These are phyloP conservation scores for Siniperca knerii DNA, from an alignment of 2,113 vertebrate genomes.

Conservation along the genomic window DNA sequence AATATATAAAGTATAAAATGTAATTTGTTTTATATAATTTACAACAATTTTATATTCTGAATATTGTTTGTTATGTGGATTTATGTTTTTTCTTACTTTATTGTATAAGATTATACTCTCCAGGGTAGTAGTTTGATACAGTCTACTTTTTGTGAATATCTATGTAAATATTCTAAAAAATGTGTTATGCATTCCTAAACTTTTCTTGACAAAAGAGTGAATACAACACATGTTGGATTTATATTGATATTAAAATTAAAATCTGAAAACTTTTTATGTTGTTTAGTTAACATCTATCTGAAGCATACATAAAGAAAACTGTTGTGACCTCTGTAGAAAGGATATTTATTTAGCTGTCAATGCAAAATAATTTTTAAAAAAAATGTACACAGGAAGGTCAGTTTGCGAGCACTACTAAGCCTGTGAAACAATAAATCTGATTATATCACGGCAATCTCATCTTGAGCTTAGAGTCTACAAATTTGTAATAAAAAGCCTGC, in stretches of 20 bases:
- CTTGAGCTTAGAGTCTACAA: not conserved
- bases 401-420: not conserved
- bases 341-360: not conserved
- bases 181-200: slow-evolving; percentile 63
- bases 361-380: not conserved
- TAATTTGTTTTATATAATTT: slow-evolving; percentile 39
- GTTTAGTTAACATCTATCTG: not conserved
- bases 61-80: slow-evolving; percentile 37
- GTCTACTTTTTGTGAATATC: slow-evolving; percentile 53
- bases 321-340: not conserved
- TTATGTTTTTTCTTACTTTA: slow-evolving; percentile 26
- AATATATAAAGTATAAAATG: slow-evolving; percentile 21
- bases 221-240: slow-evolving; percentile 28
- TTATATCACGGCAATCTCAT: not conserved
- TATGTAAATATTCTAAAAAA: slow-evolving; percentile 55
- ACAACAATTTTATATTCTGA: slow-evolving; percentile 3
- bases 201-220: slow-evolving; percentile 25
- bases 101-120: slow-evolving; percentile 14
- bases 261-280: not conserved
- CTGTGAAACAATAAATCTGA: not conserved
- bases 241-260: slow-evolving; percentile 48
- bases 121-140: slow-evolving; percentile 34
- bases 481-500: not conserved
- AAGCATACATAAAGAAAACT: not conserved
- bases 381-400: not conserved